These are phyloP conservation scores for Takifugu flavidus DNA, from an alignment of 2,113 vertebrate genomes.

Conservation along the genomic window DNA sequence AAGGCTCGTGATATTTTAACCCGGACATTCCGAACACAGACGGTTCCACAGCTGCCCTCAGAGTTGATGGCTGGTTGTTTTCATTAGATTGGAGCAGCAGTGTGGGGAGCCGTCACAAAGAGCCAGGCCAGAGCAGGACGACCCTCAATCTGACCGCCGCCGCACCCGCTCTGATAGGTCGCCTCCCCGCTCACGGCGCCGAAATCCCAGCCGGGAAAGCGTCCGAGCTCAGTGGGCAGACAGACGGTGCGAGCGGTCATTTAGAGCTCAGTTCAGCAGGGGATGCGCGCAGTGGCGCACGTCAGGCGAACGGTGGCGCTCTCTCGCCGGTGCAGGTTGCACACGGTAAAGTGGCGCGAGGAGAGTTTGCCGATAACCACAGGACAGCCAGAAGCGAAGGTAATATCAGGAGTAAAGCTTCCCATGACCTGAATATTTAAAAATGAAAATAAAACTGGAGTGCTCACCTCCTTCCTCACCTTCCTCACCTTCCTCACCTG, in stretches of 20 bases:
- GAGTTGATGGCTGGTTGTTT: slow-evolving; percentile 28
- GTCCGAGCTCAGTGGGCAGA: slow-evolving; percentile 66
- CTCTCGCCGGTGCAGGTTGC: slow-evolving; percentile 66
- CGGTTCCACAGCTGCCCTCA: background rate
- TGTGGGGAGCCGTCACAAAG: slow-evolving; percentile 74
- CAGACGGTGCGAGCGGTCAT: slow-evolving; percentile 76
- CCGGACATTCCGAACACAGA: slow-evolving; percentile 1
- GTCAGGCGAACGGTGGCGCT: slow-evolving; percentile 18
- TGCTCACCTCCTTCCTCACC: slow-evolving; percentile 14
- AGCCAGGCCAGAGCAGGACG: slow-evolving; percentile 82
- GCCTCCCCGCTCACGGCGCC: slow-evolving; percentile 68
- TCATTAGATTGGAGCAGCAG: slow-evolving; percentile 79
- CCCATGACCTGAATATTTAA: background rate
- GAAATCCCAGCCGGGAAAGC: slow-evolving; percentile 56
- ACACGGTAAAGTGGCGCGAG: slow-evolving; percentile 73
- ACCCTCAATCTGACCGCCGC: slow-evolving; percentile 89
- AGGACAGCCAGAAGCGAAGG: slow-evolving; percentile 79
- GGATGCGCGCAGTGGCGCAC: background rate
- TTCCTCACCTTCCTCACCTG: slow-evolving; percentile 41
- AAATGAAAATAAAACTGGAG: background rate
- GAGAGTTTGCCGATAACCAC: slow-evolving; percentile 63
- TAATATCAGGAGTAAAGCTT: slow-evolving; percentile 56
- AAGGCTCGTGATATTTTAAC: background rate
- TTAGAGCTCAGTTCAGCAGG: slow-evolving; percentile 1
- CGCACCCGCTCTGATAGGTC: slow-evolving; percentile 83